Conservation (phyloP, 2,113 vertebrate genomes). For the Nematolebias whitei region DNA sequence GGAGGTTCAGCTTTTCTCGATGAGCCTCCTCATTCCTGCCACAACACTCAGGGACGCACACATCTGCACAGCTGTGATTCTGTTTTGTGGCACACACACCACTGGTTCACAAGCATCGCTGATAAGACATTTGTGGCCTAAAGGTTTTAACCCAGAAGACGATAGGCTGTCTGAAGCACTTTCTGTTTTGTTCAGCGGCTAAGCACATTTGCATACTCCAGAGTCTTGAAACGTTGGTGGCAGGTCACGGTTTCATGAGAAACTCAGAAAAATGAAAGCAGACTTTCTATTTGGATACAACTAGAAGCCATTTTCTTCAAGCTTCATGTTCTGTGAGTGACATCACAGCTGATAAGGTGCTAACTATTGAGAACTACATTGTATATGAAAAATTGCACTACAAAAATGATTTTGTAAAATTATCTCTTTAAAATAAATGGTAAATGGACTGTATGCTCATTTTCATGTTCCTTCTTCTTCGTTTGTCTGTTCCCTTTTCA, state of each 20-base stretch:
- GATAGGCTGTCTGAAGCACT: slow-evolving; percentile 11
- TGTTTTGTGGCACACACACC: neutral
- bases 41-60: neutral
- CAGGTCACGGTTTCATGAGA: slow-evolving; percentile 13
- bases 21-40: slow-evolving; percentile 50
- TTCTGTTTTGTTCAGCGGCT: slow-evolving; percentile 33
- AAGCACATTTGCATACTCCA: slow-evolving; percentile 5
- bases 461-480: no score
- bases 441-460: no score
- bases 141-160: slow-evolving; percentile 6
- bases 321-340: no score
- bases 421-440: no score
- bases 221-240: neutral
- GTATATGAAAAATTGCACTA: no score
- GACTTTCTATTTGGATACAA: neutral
- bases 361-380: no score
- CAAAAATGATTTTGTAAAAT: no score
- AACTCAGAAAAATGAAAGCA: slow-evolving; percentile 18
- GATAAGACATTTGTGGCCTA: slow-evolving; percentile 8
- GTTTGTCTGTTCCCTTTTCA: no score
- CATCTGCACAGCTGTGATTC: slow-evolving; percentile 9
- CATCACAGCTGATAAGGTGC: no score
- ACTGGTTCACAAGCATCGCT: neutral
- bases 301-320: no score
- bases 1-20: slow-evolving; percentile 21